Conservation (phyloP, 2,113 vertebrate genomes). For the Clupea harengus region DNA sequence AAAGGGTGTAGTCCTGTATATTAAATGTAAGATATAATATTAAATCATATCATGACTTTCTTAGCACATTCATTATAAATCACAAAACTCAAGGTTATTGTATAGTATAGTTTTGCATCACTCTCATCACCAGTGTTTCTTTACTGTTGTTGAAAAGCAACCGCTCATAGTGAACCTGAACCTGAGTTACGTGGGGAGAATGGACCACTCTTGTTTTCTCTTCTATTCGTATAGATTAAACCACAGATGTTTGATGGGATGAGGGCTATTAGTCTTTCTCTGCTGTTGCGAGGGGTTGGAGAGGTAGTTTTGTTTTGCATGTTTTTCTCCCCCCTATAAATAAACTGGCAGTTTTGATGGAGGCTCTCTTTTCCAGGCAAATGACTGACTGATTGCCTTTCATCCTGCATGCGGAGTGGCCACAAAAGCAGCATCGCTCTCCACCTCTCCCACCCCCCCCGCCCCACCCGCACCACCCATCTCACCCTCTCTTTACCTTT, state of each 20-base stretch:
- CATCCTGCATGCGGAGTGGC: slow-evolving; percentile 71
- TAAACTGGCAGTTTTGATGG: neutral
- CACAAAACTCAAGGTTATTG: neutral
- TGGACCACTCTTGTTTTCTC: neutral
- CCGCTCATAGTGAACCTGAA: neutral
- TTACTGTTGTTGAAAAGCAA: neutral
- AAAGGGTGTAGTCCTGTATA: neutral
- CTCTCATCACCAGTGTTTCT: neutral
- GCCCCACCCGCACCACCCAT: neutral
- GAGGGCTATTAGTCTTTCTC: neutral
- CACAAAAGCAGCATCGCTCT: slow-evolving; percentile 59
- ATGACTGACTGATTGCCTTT: slow-evolving; percentile 74
- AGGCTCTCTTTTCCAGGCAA: slow-evolving; percentile 62
- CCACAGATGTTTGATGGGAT: neutral
- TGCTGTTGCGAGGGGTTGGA: neutral
- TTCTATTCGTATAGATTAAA: neutral
- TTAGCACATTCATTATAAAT: neutral
- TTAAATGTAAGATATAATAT: neutral
- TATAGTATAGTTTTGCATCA: neutral
- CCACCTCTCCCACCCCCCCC: slow-evolving; percentile 39
- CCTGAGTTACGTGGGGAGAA: neutral
- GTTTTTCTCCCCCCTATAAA: neutral
- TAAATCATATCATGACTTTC: neutral
- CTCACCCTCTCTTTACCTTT: neutral
- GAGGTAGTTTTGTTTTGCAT: neutral